Evolutionary conservation across 2,113 vertebrate species (phyloP).

Genomic region (Nerophis ophidion): DNA sequence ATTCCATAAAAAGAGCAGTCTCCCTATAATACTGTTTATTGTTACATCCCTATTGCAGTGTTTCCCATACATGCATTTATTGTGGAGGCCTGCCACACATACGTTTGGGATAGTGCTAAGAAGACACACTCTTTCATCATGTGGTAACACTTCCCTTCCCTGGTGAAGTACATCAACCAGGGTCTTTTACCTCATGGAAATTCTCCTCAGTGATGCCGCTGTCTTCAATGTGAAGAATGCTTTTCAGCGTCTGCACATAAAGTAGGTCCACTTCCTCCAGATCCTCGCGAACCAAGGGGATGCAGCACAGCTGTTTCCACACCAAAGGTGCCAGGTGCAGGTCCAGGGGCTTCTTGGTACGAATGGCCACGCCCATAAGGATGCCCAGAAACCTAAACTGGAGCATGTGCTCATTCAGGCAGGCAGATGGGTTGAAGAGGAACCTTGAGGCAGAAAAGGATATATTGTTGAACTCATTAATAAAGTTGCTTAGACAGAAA

Average conservation of each 20-base stretch:
- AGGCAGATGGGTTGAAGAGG: slow-evolving; percentile 71
- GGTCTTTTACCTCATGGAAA: slow-evolving; percentile 70
- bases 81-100: too few species aligned
- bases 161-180: too few species aligned
- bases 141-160: too few species aligned
- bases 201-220: slow-evolving; percentile 79
- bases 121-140: too few species aligned
- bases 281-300: slow-evolving; percentile 70
- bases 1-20: too few species aligned
- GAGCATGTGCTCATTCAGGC: slow-evolving; percentile 72
- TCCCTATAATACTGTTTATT: too few species aligned
- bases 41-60: too few species aligned
- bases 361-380: slow-evolving; percentile 78
- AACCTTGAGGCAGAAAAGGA: slow-evolving; percentile 54
- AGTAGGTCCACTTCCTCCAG: slow-evolving; percentile 80
- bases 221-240: slow-evolving; percentile 77
- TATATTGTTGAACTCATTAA: too few species aligned
- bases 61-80: too few species aligned
- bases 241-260: slow-evolving; percentile 74
- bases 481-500: too few species aligned
- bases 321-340: slow-evolving; percentile 77
- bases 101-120: too few species aligned
- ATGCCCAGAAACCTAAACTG: slow-evolving; percentile 78
- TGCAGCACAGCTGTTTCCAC: slow-evolving; percentile 79
- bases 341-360: slow-evolving; percentile 79